These are phyloP conservation scores for Siderastrea siderea DNA, from an alignment of 92 coral and sea anemone genomes.

Conservation along the genomic window DNA sequence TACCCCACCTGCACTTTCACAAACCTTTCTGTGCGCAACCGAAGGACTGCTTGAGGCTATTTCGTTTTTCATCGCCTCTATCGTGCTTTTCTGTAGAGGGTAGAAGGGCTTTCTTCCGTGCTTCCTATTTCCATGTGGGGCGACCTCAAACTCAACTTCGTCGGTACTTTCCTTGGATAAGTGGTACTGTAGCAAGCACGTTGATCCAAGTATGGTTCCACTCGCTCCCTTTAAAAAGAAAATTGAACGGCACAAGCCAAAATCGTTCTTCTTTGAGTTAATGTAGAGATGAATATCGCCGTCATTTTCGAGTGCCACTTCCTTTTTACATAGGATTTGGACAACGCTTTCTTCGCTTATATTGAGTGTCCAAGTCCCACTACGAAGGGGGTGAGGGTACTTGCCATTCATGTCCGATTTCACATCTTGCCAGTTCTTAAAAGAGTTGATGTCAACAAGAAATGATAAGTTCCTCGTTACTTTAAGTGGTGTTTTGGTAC, in stretches of 20 bases:
- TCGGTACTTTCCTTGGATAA: neutral
- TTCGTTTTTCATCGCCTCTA: conserved; percentile 33
- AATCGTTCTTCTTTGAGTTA: conserved; percentile 41
- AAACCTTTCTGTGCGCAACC: conserved; percentile 36
- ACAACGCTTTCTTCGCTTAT: conserved; percentile 32
- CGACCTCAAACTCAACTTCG: conserved; percentile 48
- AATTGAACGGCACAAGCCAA: conserved; percentile 49
- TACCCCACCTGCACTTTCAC: conserved; percentile 45
- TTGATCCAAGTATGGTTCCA: neutral
- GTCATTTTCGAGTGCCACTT: conserved; percentile 23
- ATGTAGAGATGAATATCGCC: conserved; percentile 41
- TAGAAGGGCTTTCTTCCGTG: conserved; percentile 52
- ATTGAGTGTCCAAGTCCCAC: conserved; percentile 65
- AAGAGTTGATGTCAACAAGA: conserved; percentile 45
- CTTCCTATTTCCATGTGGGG: conserved; percentile 63
- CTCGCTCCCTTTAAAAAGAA: conserved; percentile 32
- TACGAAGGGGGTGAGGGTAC: conserved; percentile 40
- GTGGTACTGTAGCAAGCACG: conserved; percentile 47
- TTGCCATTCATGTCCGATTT: conserved; percentile 72
- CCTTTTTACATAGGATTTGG: conserved; percentile 32
- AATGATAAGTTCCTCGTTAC: conserved; percentile 53
- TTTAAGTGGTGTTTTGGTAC: conserved; percentile 59
- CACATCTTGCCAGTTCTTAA: conserved; percentile 60
- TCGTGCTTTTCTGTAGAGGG: conserved; percentile 55
- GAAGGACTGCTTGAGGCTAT: conserved; percentile 7